These are phyloP conservation scores for Agrochola litura DNA, from an alignment of 2,888 invertebrate species.

Conservation along the genomic window DNA sequence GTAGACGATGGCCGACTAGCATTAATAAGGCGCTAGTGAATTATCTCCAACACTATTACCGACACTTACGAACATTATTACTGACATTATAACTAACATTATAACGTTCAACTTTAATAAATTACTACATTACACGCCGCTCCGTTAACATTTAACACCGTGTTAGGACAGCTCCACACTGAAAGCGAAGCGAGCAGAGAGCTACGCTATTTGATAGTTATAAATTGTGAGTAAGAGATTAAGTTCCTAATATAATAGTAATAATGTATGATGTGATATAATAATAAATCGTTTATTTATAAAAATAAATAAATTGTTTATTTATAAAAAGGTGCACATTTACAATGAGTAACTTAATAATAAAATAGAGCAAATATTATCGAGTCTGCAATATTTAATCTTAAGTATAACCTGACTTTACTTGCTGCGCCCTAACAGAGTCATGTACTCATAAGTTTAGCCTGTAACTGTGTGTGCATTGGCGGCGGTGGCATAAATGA, in stretches of 20 bases:
- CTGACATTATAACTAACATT: constrained; percentile 1
- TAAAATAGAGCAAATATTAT: no score
- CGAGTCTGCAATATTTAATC: not conserved
- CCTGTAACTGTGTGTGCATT: not conserved
- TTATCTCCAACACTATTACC: constrained; percentile 11
- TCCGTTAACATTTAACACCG: constrained; percentile 49
- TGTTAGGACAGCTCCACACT: not conserved
- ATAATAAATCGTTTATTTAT: no score
- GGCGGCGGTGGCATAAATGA: not conserved
- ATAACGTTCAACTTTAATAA: constrained; percentile 50
- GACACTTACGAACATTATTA: constrained; percentile 23
- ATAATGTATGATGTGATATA: not conserved
- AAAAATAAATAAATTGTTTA: no score
- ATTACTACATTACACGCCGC: constrained; percentile 49
- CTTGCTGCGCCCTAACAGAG: not conserved
- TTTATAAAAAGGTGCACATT: no score
- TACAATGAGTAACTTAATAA: no score
- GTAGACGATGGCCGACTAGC: constrained; percentile 7
- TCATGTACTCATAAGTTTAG: not conserved
- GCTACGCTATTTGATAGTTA: not conserved
- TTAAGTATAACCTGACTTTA: not conserved
- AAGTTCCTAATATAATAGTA: not conserved
- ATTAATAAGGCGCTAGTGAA: constrained; percentile 28
- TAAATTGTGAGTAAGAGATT: not conserved
- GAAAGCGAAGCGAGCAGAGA: constrained; percentile 24